Percentiles rank a stretch among this genome's conserved stretches.
Evolutionary conservation across 1,140 invertebrate genomes (phyloP).

Genomic region (Diplogasteroides magnus): DNA sequence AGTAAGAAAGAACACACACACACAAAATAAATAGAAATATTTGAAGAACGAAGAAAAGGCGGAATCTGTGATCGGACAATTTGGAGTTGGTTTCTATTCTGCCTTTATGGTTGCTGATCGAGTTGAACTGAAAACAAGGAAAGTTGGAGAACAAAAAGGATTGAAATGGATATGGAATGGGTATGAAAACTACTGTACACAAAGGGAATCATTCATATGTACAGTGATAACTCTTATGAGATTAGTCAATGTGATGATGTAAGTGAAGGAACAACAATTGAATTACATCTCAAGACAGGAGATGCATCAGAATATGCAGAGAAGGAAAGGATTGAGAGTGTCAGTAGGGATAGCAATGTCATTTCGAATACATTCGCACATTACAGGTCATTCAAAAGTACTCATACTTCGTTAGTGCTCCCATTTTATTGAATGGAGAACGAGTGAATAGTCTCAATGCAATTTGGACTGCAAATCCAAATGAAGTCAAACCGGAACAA

Average conservation of each 20-base stretch:
- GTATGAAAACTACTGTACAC: no score
- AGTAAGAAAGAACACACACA: background rate
- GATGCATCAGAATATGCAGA: constrained; percentile 76
- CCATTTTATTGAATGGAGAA: constrained; percentile 82
- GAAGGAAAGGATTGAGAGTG: constrained; percentile 68
- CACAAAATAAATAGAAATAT: background rate
- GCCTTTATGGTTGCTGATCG: constrained; percentile 91
- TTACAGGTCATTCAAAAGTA: constrained; percentile 86
- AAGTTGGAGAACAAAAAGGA: constrained; percentile 62
- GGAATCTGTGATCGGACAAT: constrained; percentile 84
- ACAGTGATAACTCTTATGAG: constrained; percentile 77
- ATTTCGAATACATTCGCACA: background rate
- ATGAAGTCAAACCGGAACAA: constrained; percentile 75
- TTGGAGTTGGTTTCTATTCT: constrained; percentile 96
- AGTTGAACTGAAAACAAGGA: constrained; percentile 80
- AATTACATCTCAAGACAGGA: constrained; percentile 79
- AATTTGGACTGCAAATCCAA: constrained; percentile 84
- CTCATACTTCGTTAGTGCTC: constrained; percentile 89
- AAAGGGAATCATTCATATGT: constrained; percentile 34
- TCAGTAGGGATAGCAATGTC: constrained; percentile 62
- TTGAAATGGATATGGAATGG: constrained; percentile 84
- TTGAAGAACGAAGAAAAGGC: constrained; percentile 42
- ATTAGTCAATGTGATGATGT: constrained; percentile 77
- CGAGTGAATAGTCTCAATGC: constrained; percentile 79
- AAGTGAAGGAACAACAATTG: constrained; percentile 83